Conservation (phyloP, 2,797 vertebrate species). For the Eremophila alpestris region DNA sequence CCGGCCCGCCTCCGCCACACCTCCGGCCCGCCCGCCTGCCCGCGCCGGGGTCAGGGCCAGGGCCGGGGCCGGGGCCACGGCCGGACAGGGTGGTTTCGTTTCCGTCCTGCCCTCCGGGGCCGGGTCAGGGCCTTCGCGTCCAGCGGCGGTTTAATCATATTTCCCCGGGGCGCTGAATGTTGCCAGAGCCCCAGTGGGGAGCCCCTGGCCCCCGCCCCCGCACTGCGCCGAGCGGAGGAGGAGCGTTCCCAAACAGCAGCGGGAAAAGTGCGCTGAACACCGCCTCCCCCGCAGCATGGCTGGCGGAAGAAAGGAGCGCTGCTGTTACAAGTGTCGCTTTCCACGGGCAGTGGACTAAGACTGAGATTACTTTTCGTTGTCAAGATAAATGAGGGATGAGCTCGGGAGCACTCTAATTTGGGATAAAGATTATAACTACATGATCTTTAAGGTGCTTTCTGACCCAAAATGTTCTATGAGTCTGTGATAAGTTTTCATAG, state of each 20-base stretch:
- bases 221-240: not conserved
- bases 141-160: accelerated
- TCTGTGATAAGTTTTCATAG: not conserved
- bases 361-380: not conserved
- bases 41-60: no score
- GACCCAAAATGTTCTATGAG: not conserved
- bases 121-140: not conserved
- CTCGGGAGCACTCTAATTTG: not conserved
- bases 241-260: not conserved
- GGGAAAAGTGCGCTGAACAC: accelerated
- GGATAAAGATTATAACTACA: not conserved
- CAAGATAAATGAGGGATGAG: not conserved
- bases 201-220: no score
- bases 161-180: not conserved
- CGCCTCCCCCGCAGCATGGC: not conserved
- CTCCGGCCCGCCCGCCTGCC: no score
- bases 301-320: accelerated
- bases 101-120: no score
- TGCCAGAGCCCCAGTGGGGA: not conserved
- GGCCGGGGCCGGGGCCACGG: not conserved
- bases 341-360: accelerated
- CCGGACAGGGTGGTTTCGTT: not conserved
- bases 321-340: not conserved
- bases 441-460: not conserved
- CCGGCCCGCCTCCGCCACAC: no score